Evolutionary conservation across 2,888 invertebrate genomes (phyloP), one percentile per base, ranked within the genome.

Genomic region (Endomychus coccineus): DNA sequence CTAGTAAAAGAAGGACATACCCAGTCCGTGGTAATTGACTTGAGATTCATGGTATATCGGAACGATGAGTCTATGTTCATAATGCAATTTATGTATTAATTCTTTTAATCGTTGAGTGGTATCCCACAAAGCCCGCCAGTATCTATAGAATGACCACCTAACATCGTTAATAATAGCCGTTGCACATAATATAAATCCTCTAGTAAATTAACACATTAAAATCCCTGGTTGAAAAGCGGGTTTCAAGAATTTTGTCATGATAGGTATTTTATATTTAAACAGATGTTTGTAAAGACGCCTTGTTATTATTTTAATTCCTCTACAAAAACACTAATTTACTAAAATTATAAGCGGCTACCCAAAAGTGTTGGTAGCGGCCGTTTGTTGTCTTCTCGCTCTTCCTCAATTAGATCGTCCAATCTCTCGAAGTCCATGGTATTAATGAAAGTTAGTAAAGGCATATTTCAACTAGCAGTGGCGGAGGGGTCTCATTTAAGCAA

Each of bases 391-490:
- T 51, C 50, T 46, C 48, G 27, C 42, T 48, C 45, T 42, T 28
- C 35, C 41, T 43, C 48, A 43, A 47, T 42, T 46, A 46, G 32
- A 38, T 39, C 32, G 27, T 16, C 23, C 15, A 32, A 39, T 40
- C 47, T 43, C 32, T 44, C 39, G 44, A 44, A 44, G 44, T 45
- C 46, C 34, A 32, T 34, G 34, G 39, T 36, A 45, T 48, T 51
- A 49, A 51, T 51, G 49, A 49, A n/a, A 51, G 49, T 51, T 46
- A 46, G 42, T 50, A 48, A 38, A 41, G 39, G 44, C 41, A 41
- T 40, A 44, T 30, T 37, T 37, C 28, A 19, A 22, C 13, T 34
- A 36, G 42, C 50, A 49, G 46, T 36, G 49, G 49, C 45, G 49
- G n/a, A n/a, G n/a, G n/a, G n/a, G n/a, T n/a, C n/a, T n/a, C n/a